phyloP scores from a whole-genome alignment of 2,797 vertebrate genomes.

The Scolopax bukidnonensis region DNA sequence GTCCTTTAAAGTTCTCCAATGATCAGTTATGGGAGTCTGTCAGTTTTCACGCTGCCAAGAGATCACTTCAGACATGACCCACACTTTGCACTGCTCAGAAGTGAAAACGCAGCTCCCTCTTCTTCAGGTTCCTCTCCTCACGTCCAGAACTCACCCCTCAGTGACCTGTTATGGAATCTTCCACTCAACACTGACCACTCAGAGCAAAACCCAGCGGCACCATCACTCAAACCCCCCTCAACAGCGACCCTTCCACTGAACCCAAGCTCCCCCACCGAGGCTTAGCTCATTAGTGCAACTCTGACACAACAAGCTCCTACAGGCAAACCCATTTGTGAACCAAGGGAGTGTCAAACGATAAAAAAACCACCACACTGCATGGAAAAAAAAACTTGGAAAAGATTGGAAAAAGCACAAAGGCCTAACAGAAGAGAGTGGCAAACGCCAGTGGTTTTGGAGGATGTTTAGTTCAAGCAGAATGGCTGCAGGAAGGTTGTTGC shows the following conservation, averaged over 20 bases:
- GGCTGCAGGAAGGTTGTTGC: not conserved
- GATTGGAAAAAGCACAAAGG: conserved; percentile 6
- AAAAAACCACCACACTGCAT: not conserved
- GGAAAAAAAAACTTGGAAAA: not conserved
- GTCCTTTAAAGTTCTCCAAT: not conserved
- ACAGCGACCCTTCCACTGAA: not conserved
- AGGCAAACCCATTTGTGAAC: not conserved
- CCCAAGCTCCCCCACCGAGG: not conserved
- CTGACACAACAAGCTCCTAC: not conserved
- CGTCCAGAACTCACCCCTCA: not conserved
- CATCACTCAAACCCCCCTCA: not conserved
- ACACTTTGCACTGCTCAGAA: not conserved
- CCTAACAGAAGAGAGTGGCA: not conserved
- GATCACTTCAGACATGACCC: not conserved
- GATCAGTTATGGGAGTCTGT: not conserved
- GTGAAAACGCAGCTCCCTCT: not conserved
- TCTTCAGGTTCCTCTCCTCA: not conserved
- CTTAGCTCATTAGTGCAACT: not conserved
- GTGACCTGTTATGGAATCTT: not conserved
- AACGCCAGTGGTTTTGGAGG: not conserved
- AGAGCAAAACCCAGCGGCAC: not conserved
- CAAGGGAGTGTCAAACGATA: not conserved
- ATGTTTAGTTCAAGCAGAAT: not conserved
- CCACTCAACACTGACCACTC: not conserved
- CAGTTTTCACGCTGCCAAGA: not conserved